A percentile compares a stretch with the other conserved stretches of the same genome.
phyloP scores from a whole-genome alignment of 2,113 vertebrate species.

The Drymodes brunneopygia region DNA sequence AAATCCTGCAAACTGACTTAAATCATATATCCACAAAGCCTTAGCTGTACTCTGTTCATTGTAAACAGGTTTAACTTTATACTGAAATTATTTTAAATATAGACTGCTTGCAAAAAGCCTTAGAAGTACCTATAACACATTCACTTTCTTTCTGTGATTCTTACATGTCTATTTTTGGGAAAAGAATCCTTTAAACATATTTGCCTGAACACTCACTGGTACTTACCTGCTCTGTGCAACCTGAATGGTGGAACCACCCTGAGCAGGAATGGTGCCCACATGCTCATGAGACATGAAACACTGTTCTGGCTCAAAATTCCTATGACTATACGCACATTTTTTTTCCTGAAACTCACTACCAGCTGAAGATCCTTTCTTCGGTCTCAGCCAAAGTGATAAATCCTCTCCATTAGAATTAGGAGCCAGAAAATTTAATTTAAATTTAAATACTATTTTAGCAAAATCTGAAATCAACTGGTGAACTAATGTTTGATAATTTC shows the following conservation, averaged over 20 bases:
- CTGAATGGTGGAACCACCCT: neutral
- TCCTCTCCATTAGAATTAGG: neutral
- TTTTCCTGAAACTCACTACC: neutral
- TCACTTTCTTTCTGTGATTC: neutral
- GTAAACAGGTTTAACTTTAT: neutral
- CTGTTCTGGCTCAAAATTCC: neutral
- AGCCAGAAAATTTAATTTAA: neutral
- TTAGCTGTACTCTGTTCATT: neutral
- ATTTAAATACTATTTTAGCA: neutral
- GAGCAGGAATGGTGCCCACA: neutral
- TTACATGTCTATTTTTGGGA: neutral
- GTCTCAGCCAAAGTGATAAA: neutral
- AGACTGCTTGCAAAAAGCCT: neutral
- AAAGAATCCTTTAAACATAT: neutral
- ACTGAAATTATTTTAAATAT: neutral
- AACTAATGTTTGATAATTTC: neutral
- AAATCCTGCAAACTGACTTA: neutral
- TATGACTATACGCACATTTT: neutral
- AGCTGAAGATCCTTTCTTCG: neutral
- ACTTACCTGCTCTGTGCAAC: neutral
- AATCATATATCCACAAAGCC: neutral
- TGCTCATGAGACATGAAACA: fast-evolving
- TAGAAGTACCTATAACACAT: fast-evolving
- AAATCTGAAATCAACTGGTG: neutral
- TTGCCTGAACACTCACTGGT: neutral